phyloP scores from a whole-genome alignment of 1,140 invertebrate genomes.

The Nixonia krombeini region DNA sequence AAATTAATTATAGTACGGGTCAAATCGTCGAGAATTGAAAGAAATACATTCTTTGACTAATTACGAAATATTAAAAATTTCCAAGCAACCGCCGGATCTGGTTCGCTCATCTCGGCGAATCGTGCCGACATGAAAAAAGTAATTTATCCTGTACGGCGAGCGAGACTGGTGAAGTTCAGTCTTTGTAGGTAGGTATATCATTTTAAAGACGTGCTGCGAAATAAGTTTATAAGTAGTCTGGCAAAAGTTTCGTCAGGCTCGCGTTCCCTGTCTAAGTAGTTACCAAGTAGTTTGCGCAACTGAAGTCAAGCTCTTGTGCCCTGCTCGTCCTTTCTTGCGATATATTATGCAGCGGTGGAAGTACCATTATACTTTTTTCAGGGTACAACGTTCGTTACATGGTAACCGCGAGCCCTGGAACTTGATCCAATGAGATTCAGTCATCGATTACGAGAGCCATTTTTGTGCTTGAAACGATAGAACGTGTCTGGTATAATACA shows the following conservation, averaged over 20 bases:
- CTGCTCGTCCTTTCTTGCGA: constrained; percentile 49
- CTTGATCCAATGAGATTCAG: constrained; percentile 37
- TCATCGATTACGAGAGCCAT: constrained; percentile 43
- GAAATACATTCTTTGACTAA: constrained; percentile 32
- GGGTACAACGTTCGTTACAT: constrained; percentile 34
- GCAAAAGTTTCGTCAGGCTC: constrained; percentile 63
- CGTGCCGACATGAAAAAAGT: constrained; percentile 53
- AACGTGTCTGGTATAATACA: constrained; percentile 31
- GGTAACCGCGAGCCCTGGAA: constrained; percentile 25
- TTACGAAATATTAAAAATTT: constrained; percentile 48
- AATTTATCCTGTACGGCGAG: constrained; percentile 42
- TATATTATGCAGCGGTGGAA: constrained; percentile 61
- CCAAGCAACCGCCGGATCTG: constrained; percentile 17
- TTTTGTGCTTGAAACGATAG: constrained; percentile 40
- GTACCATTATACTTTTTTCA: constrained; percentile 45
- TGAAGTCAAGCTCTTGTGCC: constrained; percentile 57
- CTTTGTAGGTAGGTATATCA: constrained; percentile 58
- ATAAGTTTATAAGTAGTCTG: constrained; percentile 70
- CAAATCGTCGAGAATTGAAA: too few species aligned
- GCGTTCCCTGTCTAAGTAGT: constrained; percentile 63
- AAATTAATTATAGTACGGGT: too few species aligned
- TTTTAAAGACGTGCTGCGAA: constrained; percentile 68
- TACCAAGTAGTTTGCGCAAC: constrained; percentile 66
- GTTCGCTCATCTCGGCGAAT: constrained; percentile 44
- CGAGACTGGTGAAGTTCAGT: constrained; percentile 40